Percentiles rank a stretch among this genome's conserved stretches.
Evolutionary conservation across 2,888 invertebrate genomes (phyloP).

Genomic region (Morinoia aosen): DNA sequence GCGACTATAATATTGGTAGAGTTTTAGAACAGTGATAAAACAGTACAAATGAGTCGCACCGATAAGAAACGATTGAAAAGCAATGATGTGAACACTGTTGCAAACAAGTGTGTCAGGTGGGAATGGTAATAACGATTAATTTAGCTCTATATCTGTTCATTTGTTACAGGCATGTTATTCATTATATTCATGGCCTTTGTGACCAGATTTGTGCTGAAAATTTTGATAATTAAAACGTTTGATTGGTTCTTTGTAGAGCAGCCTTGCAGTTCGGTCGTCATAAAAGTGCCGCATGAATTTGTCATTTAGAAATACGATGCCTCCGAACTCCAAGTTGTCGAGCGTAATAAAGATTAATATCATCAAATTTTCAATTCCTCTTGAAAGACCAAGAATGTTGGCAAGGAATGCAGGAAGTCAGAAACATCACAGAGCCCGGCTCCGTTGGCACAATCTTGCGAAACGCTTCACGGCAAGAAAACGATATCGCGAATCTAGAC

Average conservation of each 20-base stretch:
- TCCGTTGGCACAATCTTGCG: not conserved
- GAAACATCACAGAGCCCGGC: not conserved
- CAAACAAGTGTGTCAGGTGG: too few species aligned
- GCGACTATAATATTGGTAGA: too few species aligned
- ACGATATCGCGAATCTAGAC: slow-evolving; percentile 14
- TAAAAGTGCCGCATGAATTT: not conserved
- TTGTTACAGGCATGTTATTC: too few species aligned
- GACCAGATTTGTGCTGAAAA: not conserved
- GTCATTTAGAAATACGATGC: not conserved
- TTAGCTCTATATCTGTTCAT: too few species aligned
- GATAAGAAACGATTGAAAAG: too few species aligned
- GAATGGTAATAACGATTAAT: too few species aligned
- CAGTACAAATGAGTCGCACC: too few species aligned
- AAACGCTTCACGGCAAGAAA: not conserved
- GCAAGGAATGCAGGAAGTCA: not conserved
- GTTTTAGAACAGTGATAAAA: too few species aligned
- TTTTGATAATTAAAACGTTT: not conserved
- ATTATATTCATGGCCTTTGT: not conserved
- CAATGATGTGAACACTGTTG: too few species aligned
- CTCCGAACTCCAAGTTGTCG: not conserved
- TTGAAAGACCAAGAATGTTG: not conserved
- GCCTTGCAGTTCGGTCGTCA: not conserved
- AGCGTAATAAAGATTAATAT: not conserved
- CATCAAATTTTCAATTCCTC: not conserved
- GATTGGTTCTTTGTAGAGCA: too few species aligned